Base-by-base conservation (phyloP, 30 jellyfish, hydroid and myxozoan species). In the Mastigias papua region DNA sequence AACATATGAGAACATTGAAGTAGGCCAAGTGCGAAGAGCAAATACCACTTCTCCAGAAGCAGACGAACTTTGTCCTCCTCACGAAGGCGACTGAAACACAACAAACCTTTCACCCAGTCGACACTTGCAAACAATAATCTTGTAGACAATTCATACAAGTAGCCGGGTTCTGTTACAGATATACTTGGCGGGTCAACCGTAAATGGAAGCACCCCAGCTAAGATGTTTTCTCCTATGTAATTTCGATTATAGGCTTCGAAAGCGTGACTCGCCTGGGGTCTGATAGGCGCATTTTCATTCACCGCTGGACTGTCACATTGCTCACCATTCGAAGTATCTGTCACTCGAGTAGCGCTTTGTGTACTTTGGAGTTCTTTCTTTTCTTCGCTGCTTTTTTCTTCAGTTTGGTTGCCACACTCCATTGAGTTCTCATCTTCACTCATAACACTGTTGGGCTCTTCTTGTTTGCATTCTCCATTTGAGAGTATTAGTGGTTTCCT, bases 1-100 rank as follows among this genome's bases (percentile, higher is more conserved):
- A 95, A 90, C 99, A 95, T 95, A 35, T 88, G 72, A 2, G 97
- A 83, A 86, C 96, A 95, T 58, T 95, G 99, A 5, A 96, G 93
- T 85, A 95, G 73, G 70, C 99, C 98, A 67, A 95, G 86, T 27
- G 97, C 97, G 51, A 95, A 95, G 28, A 95, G 96, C 23, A 91
- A 80, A 54, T 82, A 85, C 99, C 99, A 95, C 68, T 95, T 95
- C 27, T 95, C 96, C 0, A 90, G 69, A 62, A 95, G 83, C 69
- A 95, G 84, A 28, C 88, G 92, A 25, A 81, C 33, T 50, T 85
- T 86, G 78, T 95, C 99, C n/a, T 83, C 92, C 34, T 95, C 95
- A 63, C 94, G 80, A 10, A 95, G 96, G 22, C 97, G 89, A 17
- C 81, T 86, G 85, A 95, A 95, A 58, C 95, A 81, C 74, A 78